phyloP scores from a whole-genome alignment of 1,140 invertebrate genomes.

The Zaprionus tsacasi region DNA sequence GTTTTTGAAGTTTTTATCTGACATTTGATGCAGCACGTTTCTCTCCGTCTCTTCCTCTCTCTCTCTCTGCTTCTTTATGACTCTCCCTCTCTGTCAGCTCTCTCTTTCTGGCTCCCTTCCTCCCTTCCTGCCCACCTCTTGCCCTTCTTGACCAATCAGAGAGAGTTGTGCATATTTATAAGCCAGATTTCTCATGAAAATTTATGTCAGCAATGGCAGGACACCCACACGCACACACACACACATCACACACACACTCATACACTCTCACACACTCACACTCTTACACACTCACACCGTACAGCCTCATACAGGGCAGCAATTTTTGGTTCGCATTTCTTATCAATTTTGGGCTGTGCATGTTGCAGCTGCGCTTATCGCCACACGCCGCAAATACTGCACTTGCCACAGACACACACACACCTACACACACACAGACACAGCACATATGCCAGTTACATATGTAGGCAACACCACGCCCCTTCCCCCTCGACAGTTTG shows the following conservation, averaged over 20 bases:
- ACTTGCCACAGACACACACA: slow-evolving; percentile 30
- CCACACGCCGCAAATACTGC: slow-evolving; percentile 28
- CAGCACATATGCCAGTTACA: slow-evolving; percentile 51
- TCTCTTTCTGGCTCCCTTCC: background rate
- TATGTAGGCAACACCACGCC: slow-evolving; percentile 14
- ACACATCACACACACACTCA: background rate
- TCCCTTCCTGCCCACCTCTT: background rate
- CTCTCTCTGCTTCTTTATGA: background rate
- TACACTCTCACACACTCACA: background rate
- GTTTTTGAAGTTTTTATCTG: slow-evolving; percentile 15
- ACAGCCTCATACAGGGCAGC: slow-evolving; percentile 1
- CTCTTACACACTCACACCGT: background rate
- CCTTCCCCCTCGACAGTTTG: slow-evolving; percentile 13
- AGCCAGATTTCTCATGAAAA: slow-evolving; percentile 33
- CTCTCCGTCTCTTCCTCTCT: background rate
- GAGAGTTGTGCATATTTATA: slow-evolving; percentile 27
- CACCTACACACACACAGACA: background rate
- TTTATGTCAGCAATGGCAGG: slow-evolving; percentile 21
- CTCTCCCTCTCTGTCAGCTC: background rate
- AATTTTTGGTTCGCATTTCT: slow-evolving; percentile 45
- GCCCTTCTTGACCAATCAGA: slow-evolving; percentile 10
- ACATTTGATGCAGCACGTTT: slow-evolving; percentile 9
- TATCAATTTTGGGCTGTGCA: slow-evolving; percentile 46
- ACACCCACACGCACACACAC: slow-evolving; percentile 5
- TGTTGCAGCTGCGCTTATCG: slow-evolving; percentile 46